Percentiles rank a stretch among this genome's conserved stretches.
phyloP scores from a whole-genome alignment of 2,797 vertebrate species.

The Psittacula echo region DNA sequence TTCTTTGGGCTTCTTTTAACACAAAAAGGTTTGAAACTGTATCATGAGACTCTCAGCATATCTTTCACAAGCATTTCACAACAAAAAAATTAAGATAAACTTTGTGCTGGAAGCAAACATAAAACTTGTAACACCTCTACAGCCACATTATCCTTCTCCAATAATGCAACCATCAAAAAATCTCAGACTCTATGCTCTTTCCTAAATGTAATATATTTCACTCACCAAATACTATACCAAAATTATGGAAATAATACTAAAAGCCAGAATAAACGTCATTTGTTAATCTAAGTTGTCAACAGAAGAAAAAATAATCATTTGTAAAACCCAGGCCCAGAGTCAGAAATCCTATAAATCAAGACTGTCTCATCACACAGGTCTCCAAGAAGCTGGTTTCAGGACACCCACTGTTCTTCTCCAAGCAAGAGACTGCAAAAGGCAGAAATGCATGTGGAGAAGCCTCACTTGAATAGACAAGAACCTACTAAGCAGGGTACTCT shows the following conservation, averaged over 20 bases:
- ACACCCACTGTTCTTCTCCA: neutral
- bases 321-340: neutral
- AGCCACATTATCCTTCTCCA: neutral
- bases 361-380: neutral
- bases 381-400: neutral
- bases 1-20: neutral
- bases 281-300: neutral
- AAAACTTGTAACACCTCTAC: neutral
- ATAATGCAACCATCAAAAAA: neutral
- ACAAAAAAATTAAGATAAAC: neutral
- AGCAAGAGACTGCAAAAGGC: neutral
- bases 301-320: neutral
- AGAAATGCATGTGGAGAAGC: neutral
- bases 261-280: neutral
- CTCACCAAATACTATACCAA: neutral
- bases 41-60: neutral
- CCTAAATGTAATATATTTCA: neutral
- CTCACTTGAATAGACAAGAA: neutral
- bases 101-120: neutral
- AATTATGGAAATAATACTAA: neutral
- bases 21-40: neutral
- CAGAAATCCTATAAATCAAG: neutral
- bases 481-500: neutral
- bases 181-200: neutral
- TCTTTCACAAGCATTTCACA: neutral